Evolutionary conservation across 2,797 vertebrate genomes (phyloP).

Genomic region (Zenarchopterus dispar): DNA sequence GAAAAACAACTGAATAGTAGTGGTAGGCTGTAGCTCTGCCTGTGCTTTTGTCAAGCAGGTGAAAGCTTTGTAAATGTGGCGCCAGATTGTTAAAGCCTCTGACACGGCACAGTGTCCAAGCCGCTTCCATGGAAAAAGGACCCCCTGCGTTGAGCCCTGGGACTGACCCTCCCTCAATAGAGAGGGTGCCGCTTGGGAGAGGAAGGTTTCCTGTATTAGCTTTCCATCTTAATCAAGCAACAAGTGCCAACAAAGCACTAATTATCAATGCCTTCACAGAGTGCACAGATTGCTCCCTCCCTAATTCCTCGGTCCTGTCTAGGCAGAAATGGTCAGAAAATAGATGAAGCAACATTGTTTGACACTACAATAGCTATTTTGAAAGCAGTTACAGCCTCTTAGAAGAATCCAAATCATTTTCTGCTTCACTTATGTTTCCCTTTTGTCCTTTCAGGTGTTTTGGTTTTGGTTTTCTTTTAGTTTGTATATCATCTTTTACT

Average conservation of each 20-base stretch:
- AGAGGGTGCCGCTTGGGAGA: constrained; percentile 76
- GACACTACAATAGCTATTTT: constrained; percentile 63
- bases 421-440: background rate
- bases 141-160: constrained; percentile 85
- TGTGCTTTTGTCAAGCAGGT: constrained; percentile 86
- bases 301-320: constrained; percentile 39
- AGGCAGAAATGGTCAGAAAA: constrained; percentile 64
- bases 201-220: constrained; percentile 85
- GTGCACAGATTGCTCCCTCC: constrained; percentile 59
- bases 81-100: constrained; percentile 87
- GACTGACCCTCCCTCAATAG: constrained; percentile 85
- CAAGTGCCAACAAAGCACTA: constrained; percentile 85
- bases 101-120: constrained; percentile 84
- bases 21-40: constrained; percentile 85
- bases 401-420: constrained; percentile 14
- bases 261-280: constrained; percentile 83
- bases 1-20: constrained; percentile 80
- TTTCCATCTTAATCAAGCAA: constrained; percentile 86
- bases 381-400: constrained; percentile 31
- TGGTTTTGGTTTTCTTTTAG: no score
- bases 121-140: constrained; percentile 83
- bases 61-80: constrained; percentile 88
- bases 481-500: no score
- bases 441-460: background rate
- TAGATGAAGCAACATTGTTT: constrained; percentile 68